These are phyloP conservation scores for Rhizomys pruinosus DNA, from an alignment of 2,113 vertebrate species.

Conservation along the genomic window DNA sequence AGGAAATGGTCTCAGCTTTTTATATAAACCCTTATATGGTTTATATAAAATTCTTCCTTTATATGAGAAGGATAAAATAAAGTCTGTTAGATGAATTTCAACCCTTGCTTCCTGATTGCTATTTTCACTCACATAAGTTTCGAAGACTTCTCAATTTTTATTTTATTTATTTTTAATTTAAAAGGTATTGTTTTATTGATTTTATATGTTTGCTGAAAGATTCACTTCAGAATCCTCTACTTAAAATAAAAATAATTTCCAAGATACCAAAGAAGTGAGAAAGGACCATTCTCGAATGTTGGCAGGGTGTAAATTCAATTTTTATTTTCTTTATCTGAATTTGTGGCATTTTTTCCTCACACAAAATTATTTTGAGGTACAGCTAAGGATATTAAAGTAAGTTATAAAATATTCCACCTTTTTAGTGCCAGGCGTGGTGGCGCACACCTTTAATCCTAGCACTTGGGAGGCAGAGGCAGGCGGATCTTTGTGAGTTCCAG, in stretches of 20 bases:
- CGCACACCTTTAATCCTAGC: too few species aligned
- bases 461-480: too few species aligned
- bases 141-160: not conserved
- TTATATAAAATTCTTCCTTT: slow-evolving; percentile 19
- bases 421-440: not conserved
- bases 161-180: not conserved
- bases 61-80: not conserved
- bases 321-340: not conserved
- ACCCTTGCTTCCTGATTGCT: not conserved
- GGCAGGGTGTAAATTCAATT: too few species aligned
- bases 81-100: not conserved
- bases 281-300: too few species aligned
- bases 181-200: too few species aligned
- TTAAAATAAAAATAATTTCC: too few species aligned
- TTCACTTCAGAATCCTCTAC: too few species aligned
- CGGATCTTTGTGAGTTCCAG: too few species aligned
- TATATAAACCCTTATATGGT: not conserved
- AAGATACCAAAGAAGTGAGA: too few species aligned
- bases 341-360: not conserved
- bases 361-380: not conserved
- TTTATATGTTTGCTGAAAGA: too few species aligned
- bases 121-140: not conserved
- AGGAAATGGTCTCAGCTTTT: not conserved
- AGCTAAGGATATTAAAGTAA: not conserved
- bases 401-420: slow-evolving; percentile 20